Conservation (phyloP, 2,888 invertebrate genomes). For the Apeira syringaria region DNA sequence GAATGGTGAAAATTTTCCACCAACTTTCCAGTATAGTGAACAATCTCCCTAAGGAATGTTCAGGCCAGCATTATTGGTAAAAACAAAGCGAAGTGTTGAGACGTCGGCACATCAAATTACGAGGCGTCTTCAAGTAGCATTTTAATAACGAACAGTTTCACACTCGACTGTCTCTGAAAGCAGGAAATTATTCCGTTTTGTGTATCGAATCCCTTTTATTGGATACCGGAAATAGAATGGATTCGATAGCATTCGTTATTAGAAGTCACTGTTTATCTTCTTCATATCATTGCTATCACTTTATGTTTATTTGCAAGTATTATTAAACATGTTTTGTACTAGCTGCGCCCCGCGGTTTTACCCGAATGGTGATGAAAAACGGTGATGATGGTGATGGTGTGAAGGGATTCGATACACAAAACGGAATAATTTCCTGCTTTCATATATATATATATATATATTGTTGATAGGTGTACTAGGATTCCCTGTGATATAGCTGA, state of each 20-base stretch:
- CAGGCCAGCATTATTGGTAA: constrained; percentile 28
- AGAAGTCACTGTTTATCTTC: constrained; percentile 1
- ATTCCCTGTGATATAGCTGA: no score
- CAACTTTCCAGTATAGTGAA: constrained; percentile 17
- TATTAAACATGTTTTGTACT: no score
- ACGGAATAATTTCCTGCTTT: no score
- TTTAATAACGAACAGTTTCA: constrained; percentile 59
- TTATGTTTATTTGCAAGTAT: no score
- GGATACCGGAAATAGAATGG: constrained; percentile 40
- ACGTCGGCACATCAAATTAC: constrained; percentile 38
- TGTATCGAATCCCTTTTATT: constrained; percentile 48
- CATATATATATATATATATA: no score
- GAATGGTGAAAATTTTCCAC: constrained; percentile 1
- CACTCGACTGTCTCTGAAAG: constrained; percentile 47
- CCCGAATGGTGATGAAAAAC: no score
- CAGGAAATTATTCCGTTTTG: constrained; percentile 56
- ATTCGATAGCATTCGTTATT: constrained; percentile 24
- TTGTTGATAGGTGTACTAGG: no score
- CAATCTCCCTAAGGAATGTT: constrained; percentile 21
- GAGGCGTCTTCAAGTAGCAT: constrained; percentile 41
- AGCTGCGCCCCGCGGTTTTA: no score
- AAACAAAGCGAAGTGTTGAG: constrained; percentile 32
- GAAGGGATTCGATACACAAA: no score
- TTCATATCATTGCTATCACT: neutral
- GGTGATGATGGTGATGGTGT: no score